Conservation (phyloP, 2,797 vertebrate genomes). For the Parauchenoglanis punctatus region DNA sequence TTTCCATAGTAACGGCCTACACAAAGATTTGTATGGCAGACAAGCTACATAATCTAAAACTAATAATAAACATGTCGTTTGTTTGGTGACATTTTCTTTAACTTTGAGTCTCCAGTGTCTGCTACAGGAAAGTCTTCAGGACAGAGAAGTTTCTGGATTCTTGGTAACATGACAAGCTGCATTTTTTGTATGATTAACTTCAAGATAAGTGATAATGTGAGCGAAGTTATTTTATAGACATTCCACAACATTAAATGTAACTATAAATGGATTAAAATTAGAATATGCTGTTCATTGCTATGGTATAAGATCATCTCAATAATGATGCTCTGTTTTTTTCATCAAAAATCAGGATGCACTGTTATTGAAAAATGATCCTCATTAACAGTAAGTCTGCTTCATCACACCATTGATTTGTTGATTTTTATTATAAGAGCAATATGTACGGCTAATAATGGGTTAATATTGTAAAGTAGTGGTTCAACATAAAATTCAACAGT, state of each 20-base stretch:
- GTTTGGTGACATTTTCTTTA: background rate
- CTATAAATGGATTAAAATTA: too few relatives aligned
- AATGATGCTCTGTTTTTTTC: too few relatives aligned
- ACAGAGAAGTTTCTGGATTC: background rate
- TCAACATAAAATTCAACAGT: background rate
- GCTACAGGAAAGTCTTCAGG: too few relatives aligned
- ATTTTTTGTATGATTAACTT: background rate
- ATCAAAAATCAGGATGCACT: background rate
- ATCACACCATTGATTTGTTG: background rate
- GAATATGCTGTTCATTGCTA: background rate
- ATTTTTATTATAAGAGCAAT: background rate
- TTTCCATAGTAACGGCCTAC: background rate
- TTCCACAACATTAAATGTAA: too few relatives aligned
- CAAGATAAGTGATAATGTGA: background rate
- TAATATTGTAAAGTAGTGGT: background rate
- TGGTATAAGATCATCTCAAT: background rate
- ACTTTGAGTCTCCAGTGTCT: background rate
- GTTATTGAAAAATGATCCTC: background rate
- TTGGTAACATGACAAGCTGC: background rate
- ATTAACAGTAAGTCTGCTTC: background rate
- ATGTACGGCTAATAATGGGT: background rate
- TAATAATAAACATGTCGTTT: background rate
- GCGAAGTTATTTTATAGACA: background rate
- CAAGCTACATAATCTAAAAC: background rate
- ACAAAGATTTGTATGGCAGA: background rate